Evolutionary conservation across 37 sponge, comb jelly and placozoan genomes (phyloP).

Genomic region (Eunapius fragilis): DNA sequence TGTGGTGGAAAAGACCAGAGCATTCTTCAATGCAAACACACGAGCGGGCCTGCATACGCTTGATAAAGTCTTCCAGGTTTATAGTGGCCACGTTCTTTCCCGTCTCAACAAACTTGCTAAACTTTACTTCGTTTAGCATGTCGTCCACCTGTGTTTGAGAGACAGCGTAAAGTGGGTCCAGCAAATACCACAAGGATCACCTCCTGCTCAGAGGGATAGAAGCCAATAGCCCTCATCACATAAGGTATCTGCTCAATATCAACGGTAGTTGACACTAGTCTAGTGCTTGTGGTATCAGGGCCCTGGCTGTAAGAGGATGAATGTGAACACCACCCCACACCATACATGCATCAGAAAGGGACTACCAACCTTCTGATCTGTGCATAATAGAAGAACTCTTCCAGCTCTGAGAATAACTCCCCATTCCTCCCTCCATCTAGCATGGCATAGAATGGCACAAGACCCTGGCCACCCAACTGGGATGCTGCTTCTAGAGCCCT

Average conservation of each 20-base stretch:
- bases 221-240: constrained; percentile 96
- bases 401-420: constrained; percentile 88
- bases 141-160: constrained; percentile 71
- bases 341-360: background rate
- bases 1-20: constrained; percentile 9
- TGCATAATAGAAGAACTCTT: constrained; percentile 98
- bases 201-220: constrained; percentile 97
- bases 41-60: constrained; percentile 59
- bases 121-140: constrained; percentile 97
- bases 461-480: constrained; percentile 86
- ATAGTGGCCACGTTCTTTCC: constrained; percentile 68
- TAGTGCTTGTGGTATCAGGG: constrained; percentile 47
- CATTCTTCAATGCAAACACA: background rate
- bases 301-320: constrained; percentile 63
- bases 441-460: constrained; percentile 93
- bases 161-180: background rate
- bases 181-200: constrained; percentile 22
- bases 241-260: constrained; percentile 88
- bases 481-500: constrained; percentile 88
- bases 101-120: constrained; percentile 90
- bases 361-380: constrained; percentile 80
- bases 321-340: background rate
- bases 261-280: constrained; percentile 73
- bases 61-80: constrained; percentile 81
- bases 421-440: constrained; percentile 96